Base-by-base conservation (phyloP, 2,888 invertebrate genomes). In the Caenorhabditis sp. region DNA sequence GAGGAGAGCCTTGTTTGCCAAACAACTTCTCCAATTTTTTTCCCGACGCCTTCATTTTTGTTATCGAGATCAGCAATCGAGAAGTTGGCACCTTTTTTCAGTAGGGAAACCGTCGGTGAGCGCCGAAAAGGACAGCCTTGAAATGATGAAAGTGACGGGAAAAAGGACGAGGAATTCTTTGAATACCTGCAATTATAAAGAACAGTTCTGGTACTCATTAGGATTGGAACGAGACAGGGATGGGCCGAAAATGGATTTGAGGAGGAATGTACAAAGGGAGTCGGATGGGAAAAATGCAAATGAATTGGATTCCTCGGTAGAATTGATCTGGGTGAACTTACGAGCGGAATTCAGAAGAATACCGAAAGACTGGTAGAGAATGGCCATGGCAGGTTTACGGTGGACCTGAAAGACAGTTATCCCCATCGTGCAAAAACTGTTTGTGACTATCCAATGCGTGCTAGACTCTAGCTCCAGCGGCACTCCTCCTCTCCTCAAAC, bases 111-210 rank as follows among this genome's bases (percentile, higher is more conserved):
- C 50, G 48, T 48, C 63, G 43, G 52, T 43, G 39, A 26, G 15
- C 26, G 26, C 13, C 46, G 46, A 30, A 22, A n/a, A 30, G 58
- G 59, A 68, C 58, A 68, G 58, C 68, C 68, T 68, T 68, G 68
- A 59, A 68, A 50, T 48, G 46, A 22, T 9, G 58, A 58, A 58
- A 58, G 30, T 22, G 9, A 37, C 35, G 37, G 43, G 37, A 37
- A 43, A 46, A 37, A 45, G 24, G 22, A 24, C 30, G 30, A 9
- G n/a, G 65, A 56, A 66, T 66, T 59, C 68, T 17, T 43, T 35
- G 68, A 68, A 68, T 68, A 58, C 68, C 68, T 68, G 56, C 58
- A 68, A 68, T 68, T 68, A 68, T 68, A 52, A 45, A 45, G 45
- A 58, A 66, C 20, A 55, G 50, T 56, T 66, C 58, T 50, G 46